These are phyloP conservation scores for Lithophane socia DNA, from an alignment of 2,888 invertebrate species.

Conservation along the genomic window DNA sequence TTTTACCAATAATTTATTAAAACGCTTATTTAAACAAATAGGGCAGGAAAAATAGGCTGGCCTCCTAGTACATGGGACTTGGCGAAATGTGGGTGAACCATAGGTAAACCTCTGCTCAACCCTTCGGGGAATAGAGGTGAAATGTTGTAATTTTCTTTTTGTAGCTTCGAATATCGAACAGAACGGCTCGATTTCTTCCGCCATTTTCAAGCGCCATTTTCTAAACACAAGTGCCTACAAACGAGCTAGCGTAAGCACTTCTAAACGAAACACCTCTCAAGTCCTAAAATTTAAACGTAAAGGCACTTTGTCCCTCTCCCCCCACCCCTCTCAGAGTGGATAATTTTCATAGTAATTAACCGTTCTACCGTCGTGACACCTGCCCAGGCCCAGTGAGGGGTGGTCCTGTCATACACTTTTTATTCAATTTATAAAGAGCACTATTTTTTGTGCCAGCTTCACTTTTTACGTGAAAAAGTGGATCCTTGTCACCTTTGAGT, in stretches of 20 bases:
- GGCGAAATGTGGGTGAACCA: too few species aligned
- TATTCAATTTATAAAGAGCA: conserved; percentile 62
- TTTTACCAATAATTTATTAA: background rate
- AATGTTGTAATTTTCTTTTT: background rate
- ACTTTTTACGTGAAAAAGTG: conserved; percentile 42
- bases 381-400: conserved; percentile 46
- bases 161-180: background rate
- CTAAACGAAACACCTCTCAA: conserved; percentile 42
- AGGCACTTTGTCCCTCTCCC: conserved; percentile 37
- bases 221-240: conserved; percentile 13
- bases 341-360: conserved; percentile 68
- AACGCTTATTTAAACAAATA: background rate
- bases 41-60: too few species aligned
- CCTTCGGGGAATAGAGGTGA: too few species aligned
- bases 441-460: conserved; percentile 52
- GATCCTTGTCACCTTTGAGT: conserved; percentile 11
- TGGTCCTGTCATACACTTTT: conserved; percentile 51
- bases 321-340: conserved; percentile 41
- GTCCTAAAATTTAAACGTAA: conserved; percentile 57
- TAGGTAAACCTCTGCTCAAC: too few species aligned
- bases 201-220: conserved; percentile 4
- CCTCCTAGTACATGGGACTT: too few species aligned
- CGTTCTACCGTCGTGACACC: conserved; percentile 58
- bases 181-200: background rate
- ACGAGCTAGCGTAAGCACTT: conserved; percentile 37